Evolutionary conservation across 2,113 vertebrate species (phyloP).

Genomic region (Petroica traversi): DNA sequence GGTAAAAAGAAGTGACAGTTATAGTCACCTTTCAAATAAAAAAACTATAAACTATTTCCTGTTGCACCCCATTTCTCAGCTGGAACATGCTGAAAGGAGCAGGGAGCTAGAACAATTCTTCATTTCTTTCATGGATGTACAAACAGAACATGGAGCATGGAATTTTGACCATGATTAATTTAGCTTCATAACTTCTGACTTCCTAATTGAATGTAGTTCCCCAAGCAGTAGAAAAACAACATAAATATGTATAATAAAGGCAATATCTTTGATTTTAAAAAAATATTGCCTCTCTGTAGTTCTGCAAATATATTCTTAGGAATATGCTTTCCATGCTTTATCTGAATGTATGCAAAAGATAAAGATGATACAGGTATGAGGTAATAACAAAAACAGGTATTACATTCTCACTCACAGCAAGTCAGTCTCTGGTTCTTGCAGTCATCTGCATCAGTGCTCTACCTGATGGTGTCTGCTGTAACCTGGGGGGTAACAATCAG

Average conservation of each 20-base stretch:
- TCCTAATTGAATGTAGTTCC: slow-evolving; percentile 7
- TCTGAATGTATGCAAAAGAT: background rate
- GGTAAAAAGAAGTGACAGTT: slow-evolving; percentile 84
- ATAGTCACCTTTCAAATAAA: slow-evolving; percentile 74
- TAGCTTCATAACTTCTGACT: background rate
- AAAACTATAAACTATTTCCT: slow-evolving; percentile 82
- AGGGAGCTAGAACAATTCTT: background rate
- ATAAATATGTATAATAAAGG: background rate
- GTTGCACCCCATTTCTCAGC: slow-evolving; percentile 82
- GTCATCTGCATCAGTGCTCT: rapidly evolving
- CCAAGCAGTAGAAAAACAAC: slow-evolving; percentile 25
- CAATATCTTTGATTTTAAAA: background rate
- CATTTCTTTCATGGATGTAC: background rate
- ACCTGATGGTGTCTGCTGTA: background rate
- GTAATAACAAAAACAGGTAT: background rate
- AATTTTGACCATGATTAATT: background rate
- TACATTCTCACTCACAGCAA: background rate
- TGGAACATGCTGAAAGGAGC: slow-evolving; percentile 72
- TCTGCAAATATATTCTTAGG: background rate
- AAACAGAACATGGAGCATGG: background rate
- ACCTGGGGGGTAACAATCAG: rapidly evolving
- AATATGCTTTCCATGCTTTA: background rate
- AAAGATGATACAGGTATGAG: background rate
- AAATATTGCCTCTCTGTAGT: background rate
- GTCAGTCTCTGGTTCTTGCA: background rate